These are phyloP conservation scores for Mustelus asterias DNA, from an alignment of 2,113 vertebrate genomes.

Conservation along the genomic window DNA sequence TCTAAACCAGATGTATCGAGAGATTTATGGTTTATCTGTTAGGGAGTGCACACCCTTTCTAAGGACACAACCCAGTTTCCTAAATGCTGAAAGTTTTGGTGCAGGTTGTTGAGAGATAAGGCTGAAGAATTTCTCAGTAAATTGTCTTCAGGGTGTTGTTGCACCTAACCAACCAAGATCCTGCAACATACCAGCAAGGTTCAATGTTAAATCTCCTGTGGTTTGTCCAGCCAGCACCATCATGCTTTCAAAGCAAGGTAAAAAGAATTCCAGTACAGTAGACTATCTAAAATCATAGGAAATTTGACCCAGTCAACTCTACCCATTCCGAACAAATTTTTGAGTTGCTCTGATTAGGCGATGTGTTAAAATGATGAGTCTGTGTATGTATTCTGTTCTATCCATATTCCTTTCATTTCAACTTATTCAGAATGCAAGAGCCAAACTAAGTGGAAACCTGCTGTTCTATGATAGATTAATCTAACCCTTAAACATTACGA, in stretches of 20 bases:
- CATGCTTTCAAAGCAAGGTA: background rate
- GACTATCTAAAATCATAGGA: background rate
- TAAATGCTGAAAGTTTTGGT: background rate
- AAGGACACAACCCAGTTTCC: background rate
- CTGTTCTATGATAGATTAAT: background rate
- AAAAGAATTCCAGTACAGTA: background rate
- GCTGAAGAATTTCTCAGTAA: background rate
- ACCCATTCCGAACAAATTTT: background rate
- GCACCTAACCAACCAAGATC: background rate
- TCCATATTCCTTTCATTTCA: background rate
- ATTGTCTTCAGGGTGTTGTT: background rate
- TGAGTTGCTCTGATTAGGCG: background rate
- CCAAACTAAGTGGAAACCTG: background rate
- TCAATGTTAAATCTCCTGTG: background rate
- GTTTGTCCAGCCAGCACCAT: background rate
- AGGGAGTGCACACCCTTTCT: background rate
- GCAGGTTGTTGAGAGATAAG: background rate
- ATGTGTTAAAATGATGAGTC: background rate
- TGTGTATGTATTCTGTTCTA: too few relatives aligned
- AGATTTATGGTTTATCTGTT: background rate
- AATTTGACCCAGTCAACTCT: background rate
- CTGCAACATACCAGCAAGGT: background rate
- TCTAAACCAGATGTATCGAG: background rate
- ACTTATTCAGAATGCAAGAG: background rate
- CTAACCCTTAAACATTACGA: background rate